Evolutionary conservation across 2,113 vertebrate species (phyloP).

Genomic region (Emydocephalus ijimae): DNA sequence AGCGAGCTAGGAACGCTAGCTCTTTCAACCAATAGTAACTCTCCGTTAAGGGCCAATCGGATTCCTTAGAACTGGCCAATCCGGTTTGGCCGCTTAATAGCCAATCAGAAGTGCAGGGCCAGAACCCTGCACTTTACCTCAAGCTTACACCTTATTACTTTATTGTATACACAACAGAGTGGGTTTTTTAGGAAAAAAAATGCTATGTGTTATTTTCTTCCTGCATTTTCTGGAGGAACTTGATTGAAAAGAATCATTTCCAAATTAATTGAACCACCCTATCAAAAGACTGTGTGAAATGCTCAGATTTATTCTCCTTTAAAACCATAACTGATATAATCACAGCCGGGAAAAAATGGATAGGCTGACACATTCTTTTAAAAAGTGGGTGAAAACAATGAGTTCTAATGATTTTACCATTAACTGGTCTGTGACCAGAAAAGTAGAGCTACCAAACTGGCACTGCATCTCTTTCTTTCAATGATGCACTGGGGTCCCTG

Average conservation of each 20-base stretch:
- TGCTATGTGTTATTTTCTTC: constrained; percentile 33
- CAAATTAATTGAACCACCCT: not conserved
- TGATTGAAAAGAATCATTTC: constrained; percentile 31
- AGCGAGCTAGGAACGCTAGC: too few relatives aligned
- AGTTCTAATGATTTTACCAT: constrained; percentile 1
- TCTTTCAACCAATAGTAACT: too few relatives aligned
- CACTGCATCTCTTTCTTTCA: not conserved
- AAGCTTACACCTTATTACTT: too few relatives aligned
- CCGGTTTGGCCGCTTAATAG: too few relatives aligned
- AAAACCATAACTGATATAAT: not conserved
- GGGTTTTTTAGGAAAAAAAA: not conserved
- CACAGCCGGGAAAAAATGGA: fast-evolving
- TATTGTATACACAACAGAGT: too few relatives aligned
- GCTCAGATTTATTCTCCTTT: not conserved
- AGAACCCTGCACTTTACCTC: too few relatives aligned
- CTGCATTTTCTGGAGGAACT: constrained; percentile 38
- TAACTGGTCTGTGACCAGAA: constrained; percentile 45
- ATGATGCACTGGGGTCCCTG: not conserved
- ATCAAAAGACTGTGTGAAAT: not conserved
- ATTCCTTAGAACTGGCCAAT: too few relatives aligned
- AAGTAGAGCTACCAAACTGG: constrained; percentile 41
- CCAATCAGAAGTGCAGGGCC: too few relatives aligned
- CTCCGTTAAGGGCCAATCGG: too few relatives aligned
- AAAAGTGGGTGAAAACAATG: not conserved
- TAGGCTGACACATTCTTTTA: not conserved